Percentiles rank a stretch among this genome's conserved stretches.
phyloP scores from a whole-genome alignment of 2,113 vertebrate species.

The Aspidoscelis tigris region DNA sequence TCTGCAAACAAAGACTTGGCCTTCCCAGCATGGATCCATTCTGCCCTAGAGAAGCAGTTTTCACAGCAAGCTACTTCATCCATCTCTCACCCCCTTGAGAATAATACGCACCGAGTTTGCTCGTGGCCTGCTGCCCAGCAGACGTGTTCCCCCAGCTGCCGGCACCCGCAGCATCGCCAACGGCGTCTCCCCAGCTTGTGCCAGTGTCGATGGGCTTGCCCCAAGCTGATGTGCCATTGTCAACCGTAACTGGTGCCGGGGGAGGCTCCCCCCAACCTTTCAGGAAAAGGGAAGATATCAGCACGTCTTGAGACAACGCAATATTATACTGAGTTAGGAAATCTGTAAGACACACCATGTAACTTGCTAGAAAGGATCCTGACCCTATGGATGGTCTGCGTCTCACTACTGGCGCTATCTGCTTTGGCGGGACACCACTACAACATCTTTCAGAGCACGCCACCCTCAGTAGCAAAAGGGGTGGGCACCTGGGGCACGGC shows the following conservation, averaged over 20 bases:
- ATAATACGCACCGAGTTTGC: slow-evolving; percentile 84
- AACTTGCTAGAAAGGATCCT: too few relatives aligned
- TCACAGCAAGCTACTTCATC: fast-evolving
- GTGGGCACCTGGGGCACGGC: too few relatives aligned
- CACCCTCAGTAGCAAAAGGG: too few relatives aligned
- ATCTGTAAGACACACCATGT: too few relatives aligned
- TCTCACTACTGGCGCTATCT: too few relatives aligned
- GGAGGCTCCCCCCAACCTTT: slow-evolving; percentile 88
- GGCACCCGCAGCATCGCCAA: slow-evolving; percentile 71
- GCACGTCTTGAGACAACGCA: background rate
- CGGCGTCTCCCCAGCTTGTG: slow-evolving; percentile 85
- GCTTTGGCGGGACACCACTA: too few relatives aligned
- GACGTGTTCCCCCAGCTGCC: slow-evolving; percentile 80
- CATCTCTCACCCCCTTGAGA: fast-evolving
- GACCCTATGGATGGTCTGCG: too few relatives aligned
- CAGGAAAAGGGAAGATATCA: slow-evolving; percentile 62
- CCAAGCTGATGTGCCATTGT: slow-evolving; percentile 97
- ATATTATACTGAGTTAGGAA: too few relatives aligned
- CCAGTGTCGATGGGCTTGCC: slow-evolving; percentile 90
- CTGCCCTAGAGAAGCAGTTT: background rate
- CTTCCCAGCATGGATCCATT: background rate
- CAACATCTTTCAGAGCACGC: too few relatives aligned
- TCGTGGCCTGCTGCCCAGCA: slow-evolving; percentile 80
- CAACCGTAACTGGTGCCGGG: slow-evolving; percentile 86
- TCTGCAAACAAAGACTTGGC: background rate